phyloP scores from a whole-genome alignment of 2,113 vertebrate genomes.

The Montifringilla adamsi region DNA sequence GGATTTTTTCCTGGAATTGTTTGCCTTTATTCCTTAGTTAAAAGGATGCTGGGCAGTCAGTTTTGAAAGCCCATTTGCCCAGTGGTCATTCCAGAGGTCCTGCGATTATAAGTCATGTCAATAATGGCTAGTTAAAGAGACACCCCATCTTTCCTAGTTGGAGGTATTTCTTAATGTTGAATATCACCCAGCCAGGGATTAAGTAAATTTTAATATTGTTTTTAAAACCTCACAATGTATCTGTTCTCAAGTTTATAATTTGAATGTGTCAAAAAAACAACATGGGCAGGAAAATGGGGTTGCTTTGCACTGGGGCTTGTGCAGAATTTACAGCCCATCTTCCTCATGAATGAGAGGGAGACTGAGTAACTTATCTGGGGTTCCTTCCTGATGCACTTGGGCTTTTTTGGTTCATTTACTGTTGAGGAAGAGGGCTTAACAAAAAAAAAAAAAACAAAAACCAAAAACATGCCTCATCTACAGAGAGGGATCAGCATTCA shows the following conservation, averaged over 20 bases:
- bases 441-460: too few relatives aligned
- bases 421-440: not conserved
- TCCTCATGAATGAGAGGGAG: not conserved
- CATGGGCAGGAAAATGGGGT: not conserved
- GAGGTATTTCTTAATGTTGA: not conserved
- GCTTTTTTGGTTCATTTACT: not conserved
- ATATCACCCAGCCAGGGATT: not conserved
- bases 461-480: not conserved
- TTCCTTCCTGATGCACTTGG: not conserved
- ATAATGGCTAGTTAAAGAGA: not conserved
- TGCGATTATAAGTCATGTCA: not conserved
- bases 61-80: not conserved
- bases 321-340: not conserved
- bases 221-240: not conserved
- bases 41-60: not conserved
- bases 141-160: not conserved
- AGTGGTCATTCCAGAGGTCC: not conserved
- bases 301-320: not conserved
- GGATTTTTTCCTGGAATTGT: not conserved
- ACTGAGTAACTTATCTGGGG: not conserved
- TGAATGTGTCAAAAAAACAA: not conserved
- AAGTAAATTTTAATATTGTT: not conserved
- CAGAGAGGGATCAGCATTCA: not conserved
- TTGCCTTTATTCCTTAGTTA: not conserved
- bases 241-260: not conserved